Evolutionary conservation across 2,797 vertebrate species (phyloP).

Genomic region (Heliangelus exortis): DNA sequence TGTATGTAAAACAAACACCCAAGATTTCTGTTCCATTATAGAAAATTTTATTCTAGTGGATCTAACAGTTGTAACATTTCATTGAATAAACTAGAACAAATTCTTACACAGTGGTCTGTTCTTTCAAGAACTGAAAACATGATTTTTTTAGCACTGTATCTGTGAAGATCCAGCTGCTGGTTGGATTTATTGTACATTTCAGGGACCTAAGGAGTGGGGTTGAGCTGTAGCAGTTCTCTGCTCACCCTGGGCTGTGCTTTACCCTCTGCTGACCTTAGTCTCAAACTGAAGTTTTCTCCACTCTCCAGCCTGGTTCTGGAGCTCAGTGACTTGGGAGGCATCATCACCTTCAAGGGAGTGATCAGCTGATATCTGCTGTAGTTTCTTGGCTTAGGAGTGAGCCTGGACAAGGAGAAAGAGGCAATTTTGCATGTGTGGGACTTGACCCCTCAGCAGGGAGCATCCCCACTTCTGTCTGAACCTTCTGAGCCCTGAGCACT

Average conservation of each 20-base stretch:
- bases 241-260: accelerated
- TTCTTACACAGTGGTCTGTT: neutral
- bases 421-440: neutral
- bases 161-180: neutral
- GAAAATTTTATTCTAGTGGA: neutral
- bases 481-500: neutral
- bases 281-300: neutral
- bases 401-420: accelerated
- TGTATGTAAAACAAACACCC: neutral
- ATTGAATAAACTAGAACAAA: neutral
- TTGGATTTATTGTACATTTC: neutral
- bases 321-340: neutral
- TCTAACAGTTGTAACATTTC: neutral
- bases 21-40: neutral
- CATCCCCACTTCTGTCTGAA: accelerated
- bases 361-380: accelerated
- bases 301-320: neutral
- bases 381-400: neutral
- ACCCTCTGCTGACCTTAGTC: neutral
- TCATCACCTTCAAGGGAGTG: accelerated
- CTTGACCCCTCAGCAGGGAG: neutral
- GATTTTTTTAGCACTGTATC: neutral
- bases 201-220: neutral
- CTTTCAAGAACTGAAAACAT: neutral
- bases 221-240: neutral